Base-by-base conservation (phyloP, 2,797 vertebrate genomes). In the Poeciliopsis infans region DNA sequence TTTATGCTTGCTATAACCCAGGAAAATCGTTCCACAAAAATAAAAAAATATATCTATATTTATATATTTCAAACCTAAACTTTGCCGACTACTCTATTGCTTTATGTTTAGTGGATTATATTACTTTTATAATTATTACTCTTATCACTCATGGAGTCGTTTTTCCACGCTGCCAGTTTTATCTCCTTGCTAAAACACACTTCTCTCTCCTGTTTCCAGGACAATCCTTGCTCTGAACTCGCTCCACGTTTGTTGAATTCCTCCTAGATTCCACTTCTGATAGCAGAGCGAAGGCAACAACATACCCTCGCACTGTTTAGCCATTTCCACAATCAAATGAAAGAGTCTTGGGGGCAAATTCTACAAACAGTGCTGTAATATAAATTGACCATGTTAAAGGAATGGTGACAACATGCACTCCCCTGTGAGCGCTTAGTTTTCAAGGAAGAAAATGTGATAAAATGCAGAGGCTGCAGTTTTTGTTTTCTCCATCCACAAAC, bases 231-330 rank as follows among this genome's bases (percentile, higher is more conserved):
- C 69, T 84, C 74, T 47, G 46, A 84, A 85, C 51, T 51, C 28
- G 15, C 75, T 72, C 57, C 18, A 72, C 72, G 25, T 78, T 71
- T 18, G 0, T 76, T 82, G 86, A 87, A 87, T 86, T 84, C 89
- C 76, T 85, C 47, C 77, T 80, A 72, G 83, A 89, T 84, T 86
- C 76, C 79, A 87, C 80, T 82, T 90, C 41, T 81, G 80, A 92
- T 91, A 89, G 79, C 86, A 88, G 90, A 86, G 83, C 85, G 84
- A 86, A 87, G 78, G 84, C 83, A 57, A 82, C 88, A 85, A 80
- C 90, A 91, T 88, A 79, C 83, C 59, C 81, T 85, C 79, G 75
- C 84, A 83, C 85, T 80, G 86, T 89, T 88, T 77, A 89, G 80
- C 81, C 81, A 39, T 89, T 88, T 89, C 68, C 45, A 79, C 83